A percentile compares a stretch with the other conserved stretches of the same genome.
phyloP scores from a whole-genome alignment of 2,113 vertebrate genomes.

The Varanus komodoensis region DNA sequence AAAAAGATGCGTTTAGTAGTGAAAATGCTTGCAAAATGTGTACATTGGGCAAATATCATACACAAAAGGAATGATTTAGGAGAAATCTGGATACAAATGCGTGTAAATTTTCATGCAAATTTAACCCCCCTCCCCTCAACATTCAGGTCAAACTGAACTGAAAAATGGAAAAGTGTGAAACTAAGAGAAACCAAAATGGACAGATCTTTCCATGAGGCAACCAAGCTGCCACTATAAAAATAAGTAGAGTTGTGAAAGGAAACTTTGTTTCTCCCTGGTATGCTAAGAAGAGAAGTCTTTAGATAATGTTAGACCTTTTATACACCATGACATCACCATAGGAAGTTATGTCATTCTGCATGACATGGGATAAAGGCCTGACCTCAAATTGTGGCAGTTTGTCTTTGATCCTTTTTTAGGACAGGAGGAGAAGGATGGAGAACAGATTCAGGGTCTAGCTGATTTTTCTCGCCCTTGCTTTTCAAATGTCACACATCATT shows the following conservation, averaged over 20 bases:
- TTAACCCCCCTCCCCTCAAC: too few relatives aligned
- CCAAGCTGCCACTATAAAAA: neutral
- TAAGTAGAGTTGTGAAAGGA: neutral
- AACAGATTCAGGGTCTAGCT: neutral
- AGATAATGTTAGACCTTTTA: neutral
- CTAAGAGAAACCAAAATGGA: too few relatives aligned
- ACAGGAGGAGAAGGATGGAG: neutral
- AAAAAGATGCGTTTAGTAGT: too few relatives aligned
- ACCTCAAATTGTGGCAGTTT: neutral
- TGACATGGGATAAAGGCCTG: neutral
- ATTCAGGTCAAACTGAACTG: too few relatives aligned
- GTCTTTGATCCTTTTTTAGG: neutral
- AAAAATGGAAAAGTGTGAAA: too few relatives aligned
- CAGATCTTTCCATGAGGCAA: too few relatives aligned
- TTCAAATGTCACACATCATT: neutral
- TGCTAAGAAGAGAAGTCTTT: neutral
- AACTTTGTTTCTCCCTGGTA: neutral
- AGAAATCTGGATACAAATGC: too few relatives aligned
- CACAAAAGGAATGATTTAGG: too few relatives aligned
- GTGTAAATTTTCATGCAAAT: too few relatives aligned
- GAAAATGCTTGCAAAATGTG: too few relatives aligned
- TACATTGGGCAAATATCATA: too few relatives aligned
- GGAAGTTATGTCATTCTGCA: neutral
- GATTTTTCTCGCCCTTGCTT: conserved; percentile 10
- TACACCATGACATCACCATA: neutral